These are phyloP conservation scores for Neoaliturus tenellus DNA, from an alignment of 2,888 invertebrate species.

Conservation along the genomic window DNA sequence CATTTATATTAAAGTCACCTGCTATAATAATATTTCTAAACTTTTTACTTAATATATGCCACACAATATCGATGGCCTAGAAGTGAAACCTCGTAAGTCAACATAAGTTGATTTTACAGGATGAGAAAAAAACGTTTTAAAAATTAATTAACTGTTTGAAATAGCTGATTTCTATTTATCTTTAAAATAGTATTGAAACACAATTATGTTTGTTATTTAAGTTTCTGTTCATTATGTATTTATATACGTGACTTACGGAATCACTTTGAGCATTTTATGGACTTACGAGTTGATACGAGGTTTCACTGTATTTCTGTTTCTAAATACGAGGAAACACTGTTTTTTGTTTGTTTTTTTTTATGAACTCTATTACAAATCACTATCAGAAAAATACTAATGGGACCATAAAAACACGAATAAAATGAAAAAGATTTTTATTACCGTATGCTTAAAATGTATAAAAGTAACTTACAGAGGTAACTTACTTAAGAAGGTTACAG, in stretches of 20 bases:
- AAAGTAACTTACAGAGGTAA: neutral
- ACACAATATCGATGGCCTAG: no score
- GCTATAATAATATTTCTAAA: no score
- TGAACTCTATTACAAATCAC: neutral
- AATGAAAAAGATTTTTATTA: neutral
- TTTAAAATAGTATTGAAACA: neutral
- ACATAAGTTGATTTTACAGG: constrained; percentile 16
- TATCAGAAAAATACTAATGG: neutral
- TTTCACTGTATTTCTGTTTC: constrained; percentile 1
- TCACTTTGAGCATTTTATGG: neutral
- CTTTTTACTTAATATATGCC: no score
- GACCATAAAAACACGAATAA: neutral
- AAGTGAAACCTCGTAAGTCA: no score
- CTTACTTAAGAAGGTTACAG: neutral
- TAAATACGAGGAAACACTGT: neutral
- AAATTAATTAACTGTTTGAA: neutral
- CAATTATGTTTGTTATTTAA: neutral
- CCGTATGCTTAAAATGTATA: neutral
- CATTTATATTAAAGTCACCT: no score
- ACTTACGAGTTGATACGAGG: constrained; percentile 15
- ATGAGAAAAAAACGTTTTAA: constrained; percentile 24
- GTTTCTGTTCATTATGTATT: neutral
- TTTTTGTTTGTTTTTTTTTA: neutral
- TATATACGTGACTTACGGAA: constrained; percentile 2
- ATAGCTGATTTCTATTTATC: neutral